Conservation (phyloP, 2,888 invertebrate genomes). For the Sphaeridia pumilis region DNA sequence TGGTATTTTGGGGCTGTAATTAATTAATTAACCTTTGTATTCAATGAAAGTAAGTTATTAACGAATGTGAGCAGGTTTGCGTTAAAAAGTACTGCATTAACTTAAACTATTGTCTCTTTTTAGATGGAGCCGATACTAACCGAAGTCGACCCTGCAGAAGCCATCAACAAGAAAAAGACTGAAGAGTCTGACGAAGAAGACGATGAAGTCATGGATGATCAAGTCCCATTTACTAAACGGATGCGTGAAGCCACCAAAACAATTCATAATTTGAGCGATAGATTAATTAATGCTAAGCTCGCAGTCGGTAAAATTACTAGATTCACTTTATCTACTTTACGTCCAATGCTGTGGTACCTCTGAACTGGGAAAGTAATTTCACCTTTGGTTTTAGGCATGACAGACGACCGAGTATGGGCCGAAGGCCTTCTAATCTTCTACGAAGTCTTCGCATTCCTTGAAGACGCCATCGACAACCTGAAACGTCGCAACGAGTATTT, state of each 20-base stretch:
- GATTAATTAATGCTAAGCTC: slow-evolving; percentile 65
- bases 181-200: slow-evolving; percentile 22
- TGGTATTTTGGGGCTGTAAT: too few relatives aligned
- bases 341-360: background rate
- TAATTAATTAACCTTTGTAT: too few relatives aligned
- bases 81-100: too few relatives aligned
- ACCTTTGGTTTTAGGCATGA: slow-evolving; percentile 45
- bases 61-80: too few relatives aligned
- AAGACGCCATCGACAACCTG: slow-evolving; percentile 49
- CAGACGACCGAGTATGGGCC: slow-evolving; percentile 62
- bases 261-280: slow-evolving; percentile 63
- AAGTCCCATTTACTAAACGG: slow-evolving; percentile 41
- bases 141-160: slow-evolving; percentile 1
- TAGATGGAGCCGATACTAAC: slow-evolving; percentile 6
- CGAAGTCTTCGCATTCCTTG: slow-evolving; percentile 61
- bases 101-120: too few relatives aligned
- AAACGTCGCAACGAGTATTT: slow-evolving; percentile 35
- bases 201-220: slow-evolving; percentile 14
- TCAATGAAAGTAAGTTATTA: too few relatives aligned
- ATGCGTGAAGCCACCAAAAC: slow-evolving; percentile 60
- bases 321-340: slow-evolving; percentile 46
- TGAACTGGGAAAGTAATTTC: background rate
- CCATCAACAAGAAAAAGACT: background rate
- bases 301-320: slow-evolving; percentile 51
- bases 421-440: slow-evolving; percentile 66